These are phyloP conservation scores for Stenichneumon culpator DNA, from an alignment of 2,888 invertebrate species.

Conservation along the genomic window DNA sequence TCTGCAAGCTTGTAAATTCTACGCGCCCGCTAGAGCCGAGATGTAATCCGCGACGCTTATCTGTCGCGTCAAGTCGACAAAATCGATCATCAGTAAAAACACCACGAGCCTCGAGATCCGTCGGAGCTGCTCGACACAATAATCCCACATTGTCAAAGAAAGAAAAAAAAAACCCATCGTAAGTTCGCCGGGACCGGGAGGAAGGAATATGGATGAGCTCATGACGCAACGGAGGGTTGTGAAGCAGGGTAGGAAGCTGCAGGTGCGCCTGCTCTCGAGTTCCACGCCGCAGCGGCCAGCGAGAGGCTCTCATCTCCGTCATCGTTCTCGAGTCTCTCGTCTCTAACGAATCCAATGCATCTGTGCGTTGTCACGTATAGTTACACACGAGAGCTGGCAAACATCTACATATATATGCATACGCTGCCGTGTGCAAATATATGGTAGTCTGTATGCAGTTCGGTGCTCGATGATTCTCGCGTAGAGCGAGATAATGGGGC, in stretches of 20 bases:
- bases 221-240: slow-evolving; percentile 15
- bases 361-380: neutral
- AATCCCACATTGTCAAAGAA: neutral
- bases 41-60: too few species aligned
- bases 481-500: slow-evolving; percentile 51
- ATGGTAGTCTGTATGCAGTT: slow-evolving; percentile 8
- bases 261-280: slow-evolving; percentile 4
- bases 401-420: neutral
- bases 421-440: slow-evolving; percentile 21
- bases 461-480: slow-evolving; percentile 59
- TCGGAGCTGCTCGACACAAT: neutral
- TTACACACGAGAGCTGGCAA: neutral
- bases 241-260: neutral
- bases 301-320: slow-evolving; percentile 13
- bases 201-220: neutral
- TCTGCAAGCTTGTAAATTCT: too few species aligned
- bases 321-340: neutral
- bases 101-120: neutral
- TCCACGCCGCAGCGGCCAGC: neutral
- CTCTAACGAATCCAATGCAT: slow-evolving; percentile 8
- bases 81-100: too few species aligned
- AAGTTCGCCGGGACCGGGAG: neutral
- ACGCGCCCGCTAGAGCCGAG: too few species aligned
- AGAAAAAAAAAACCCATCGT: neutral
- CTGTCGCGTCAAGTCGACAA: too few species aligned